Percentiles rank a stretch among this genome's conserved stretches.
phyloP scores from a whole-genome alignment of 2,797 vertebrate species.

The Calcarius lapponicus region DNA sequence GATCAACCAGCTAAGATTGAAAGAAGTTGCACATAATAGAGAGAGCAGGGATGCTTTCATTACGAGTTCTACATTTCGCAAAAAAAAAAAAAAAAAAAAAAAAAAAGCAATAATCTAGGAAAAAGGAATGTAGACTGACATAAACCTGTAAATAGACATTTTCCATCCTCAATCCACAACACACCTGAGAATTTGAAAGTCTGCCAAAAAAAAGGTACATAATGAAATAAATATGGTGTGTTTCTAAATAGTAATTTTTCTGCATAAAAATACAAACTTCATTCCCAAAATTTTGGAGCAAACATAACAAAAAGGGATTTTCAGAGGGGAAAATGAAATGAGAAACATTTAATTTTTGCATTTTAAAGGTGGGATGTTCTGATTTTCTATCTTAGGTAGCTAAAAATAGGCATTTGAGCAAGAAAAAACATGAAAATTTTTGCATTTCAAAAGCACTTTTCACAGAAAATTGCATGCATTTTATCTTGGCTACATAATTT shows the following conservation, averaged over 20 bases:
- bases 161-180: background rate
- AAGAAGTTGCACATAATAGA: background rate
- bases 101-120: background rate
- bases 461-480: background rate
- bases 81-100: background rate
- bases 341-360: background rate
- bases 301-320: background rate
- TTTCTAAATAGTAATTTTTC: background rate
- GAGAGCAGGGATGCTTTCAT: background rate
- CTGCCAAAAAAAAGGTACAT: background rate
- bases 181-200: background rate
- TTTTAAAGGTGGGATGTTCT: background rate
- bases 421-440: background rate
- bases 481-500: background rate
- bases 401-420: background rate
- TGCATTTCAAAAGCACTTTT: background rate
- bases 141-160: background rate
- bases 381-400: background rate
- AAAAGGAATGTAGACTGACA: background rate
- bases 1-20: background rate
- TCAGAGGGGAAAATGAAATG: background rate
- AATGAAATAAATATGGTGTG: accelerated
- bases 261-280: background rate
- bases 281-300: background rate
- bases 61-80: background rate